Conservation (phyloP, 2,797 vertebrate species). For the Okamejei kenojei region DNA sequence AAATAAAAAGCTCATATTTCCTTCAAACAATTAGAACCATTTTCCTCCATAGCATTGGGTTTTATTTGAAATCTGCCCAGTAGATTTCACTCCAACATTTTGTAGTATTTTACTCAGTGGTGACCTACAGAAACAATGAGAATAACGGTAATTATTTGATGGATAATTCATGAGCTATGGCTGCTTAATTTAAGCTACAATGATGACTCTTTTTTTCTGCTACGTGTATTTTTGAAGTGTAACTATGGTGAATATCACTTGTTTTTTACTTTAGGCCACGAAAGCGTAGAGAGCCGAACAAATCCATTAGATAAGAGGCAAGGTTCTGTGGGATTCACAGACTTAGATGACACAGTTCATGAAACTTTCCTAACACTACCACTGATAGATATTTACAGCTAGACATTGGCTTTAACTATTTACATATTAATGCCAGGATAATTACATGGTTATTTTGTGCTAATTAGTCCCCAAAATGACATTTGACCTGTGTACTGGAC, state of each 20-base stretch:
- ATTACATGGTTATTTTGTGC: constrained; percentile 4
- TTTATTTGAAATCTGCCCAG: not conserved
- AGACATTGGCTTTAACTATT: not conserved
- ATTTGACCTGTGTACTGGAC: not conserved
- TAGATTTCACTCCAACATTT: not conserved
- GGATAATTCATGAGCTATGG: not conserved
- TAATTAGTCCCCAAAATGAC: too few relatives aligned
- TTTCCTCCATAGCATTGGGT: not conserved
- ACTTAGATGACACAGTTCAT: not conserved
- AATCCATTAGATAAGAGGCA: not conserved
- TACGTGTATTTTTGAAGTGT: not conserved
- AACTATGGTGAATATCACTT: not conserved
- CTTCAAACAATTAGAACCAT: not conserved
- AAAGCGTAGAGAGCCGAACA: not conserved
- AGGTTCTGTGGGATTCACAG: not conserved
- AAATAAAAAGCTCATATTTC: not conserved
- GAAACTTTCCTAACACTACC: not conserved
- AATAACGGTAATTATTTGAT: not conserved
- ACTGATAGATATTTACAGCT: constrained; percentile 4
- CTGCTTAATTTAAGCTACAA: not conserved
- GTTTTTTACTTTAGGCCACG: not conserved
- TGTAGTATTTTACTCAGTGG: not conserved
- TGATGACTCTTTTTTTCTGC: not conserved
- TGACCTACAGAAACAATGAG: not conserved
- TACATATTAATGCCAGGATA: not conserved